Conservation (phyloP, 2,113 vertebrate genomes). For the Prinia subflava region DNA sequence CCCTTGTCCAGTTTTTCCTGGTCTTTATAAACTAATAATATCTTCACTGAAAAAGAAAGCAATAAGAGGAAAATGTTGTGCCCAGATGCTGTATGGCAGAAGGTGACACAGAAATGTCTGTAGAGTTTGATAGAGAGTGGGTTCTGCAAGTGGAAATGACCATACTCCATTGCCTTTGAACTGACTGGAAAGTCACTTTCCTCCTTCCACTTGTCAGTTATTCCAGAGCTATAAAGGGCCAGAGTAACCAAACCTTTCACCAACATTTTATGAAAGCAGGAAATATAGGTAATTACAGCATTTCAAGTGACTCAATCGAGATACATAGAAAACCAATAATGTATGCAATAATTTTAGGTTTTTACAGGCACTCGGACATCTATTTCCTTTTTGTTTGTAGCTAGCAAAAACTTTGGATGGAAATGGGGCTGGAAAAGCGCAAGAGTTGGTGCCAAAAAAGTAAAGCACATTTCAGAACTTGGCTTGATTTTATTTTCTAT, state of each 20-base stretch:
- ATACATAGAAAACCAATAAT: not conserved
- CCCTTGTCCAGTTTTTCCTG: not conserved
- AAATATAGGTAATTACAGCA: conserved; percentile 33
- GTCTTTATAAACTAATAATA: not conserved
- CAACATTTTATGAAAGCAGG: conserved; percentile 15
- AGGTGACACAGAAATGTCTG: not conserved
- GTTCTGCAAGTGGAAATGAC: conserved; percentile 11
- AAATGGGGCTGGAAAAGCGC: not conserved
- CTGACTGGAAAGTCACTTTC: not conserved
- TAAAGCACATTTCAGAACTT: not conserved
- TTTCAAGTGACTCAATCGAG: not conserved
- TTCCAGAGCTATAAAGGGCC: not conserved
- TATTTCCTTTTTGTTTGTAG: not conserved
- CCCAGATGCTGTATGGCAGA: conserved; percentile 10
- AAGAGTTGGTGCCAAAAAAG: not conserved
- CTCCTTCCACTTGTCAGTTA: not conserved
- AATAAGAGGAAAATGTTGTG: conserved; percentile 20
- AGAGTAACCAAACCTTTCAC: not conserved
- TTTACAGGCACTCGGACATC: not conserved
- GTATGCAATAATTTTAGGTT: not conserved
- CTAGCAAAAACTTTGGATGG: not conserved
- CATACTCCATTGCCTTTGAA: not conserved
- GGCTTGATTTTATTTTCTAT: not conserved
- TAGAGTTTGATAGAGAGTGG: not conserved
- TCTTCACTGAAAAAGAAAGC: not conserved